Evolutionary conservation across 1,140 invertebrate genomes (phyloP).

Genomic region (Cydia splendana): DNA sequence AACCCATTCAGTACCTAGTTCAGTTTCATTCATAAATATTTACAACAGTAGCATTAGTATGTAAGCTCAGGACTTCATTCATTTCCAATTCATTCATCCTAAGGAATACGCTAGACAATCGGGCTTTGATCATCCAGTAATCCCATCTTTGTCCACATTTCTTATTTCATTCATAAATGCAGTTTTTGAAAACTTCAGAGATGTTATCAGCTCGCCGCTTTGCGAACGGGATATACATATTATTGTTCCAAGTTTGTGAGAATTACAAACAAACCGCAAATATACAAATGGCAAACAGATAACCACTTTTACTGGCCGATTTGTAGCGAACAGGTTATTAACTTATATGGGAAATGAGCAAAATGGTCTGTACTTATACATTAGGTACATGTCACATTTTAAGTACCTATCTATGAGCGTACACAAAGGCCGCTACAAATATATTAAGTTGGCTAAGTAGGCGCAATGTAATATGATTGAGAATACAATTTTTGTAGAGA

Average conservation of each 20-base stretch:
- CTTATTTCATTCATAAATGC: slow-evolving; percentile 35
- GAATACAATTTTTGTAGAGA: background rate
- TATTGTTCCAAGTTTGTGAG: slow-evolving; percentile 28
- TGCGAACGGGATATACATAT: background rate
- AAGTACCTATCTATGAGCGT: too few relatives aligned
- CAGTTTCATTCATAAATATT: slow-evolving; percentile 64
- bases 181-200: slow-evolving; percentile 24
- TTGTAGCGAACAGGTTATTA: background rate
- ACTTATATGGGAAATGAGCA: background rate
- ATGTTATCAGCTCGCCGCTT: slow-evolving; percentile 20
- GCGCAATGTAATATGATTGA: too few relatives aligned
- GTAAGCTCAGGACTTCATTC: slow-evolving; percentile 40
- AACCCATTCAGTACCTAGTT: slow-evolving; percentile 34
- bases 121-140: slow-evolving; percentile 35
- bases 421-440: too few relatives aligned
- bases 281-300: slow-evolving; percentile 14
- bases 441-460: too few relatives aligned
- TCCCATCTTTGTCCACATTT: slow-evolving; percentile 40
- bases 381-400: background rate
- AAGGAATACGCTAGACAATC: slow-evolving; percentile 20
- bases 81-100: slow-evolving; percentile 36
- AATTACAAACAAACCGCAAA: slow-evolving; percentile 26
- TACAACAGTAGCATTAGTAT: slow-evolving; percentile 59
- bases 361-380: background rate
- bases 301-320: slow-evolving; percentile 1